Evolutionary conservation across 2,113 vertebrate species (phyloP).

Genomic region (Catharus minimus): DNA sequence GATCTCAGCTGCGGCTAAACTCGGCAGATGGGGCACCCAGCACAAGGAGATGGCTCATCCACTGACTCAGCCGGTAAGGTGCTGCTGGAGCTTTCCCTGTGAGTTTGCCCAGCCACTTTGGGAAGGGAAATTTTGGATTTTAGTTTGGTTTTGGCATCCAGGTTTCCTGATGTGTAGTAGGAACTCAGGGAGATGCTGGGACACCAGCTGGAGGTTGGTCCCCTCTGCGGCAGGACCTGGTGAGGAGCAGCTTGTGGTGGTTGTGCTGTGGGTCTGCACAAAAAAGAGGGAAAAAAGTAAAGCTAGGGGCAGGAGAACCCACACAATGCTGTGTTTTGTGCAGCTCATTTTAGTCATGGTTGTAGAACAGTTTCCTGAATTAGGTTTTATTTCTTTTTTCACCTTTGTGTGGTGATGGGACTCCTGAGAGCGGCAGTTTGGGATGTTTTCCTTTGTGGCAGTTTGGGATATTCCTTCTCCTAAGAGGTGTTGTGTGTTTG

Average conservation of each 20-base stretch:
- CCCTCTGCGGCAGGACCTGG: background rate
- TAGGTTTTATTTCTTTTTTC: background rate
- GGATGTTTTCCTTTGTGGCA: background rate
- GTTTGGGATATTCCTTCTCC: background rate
- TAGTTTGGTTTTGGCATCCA: background rate
- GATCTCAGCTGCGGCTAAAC: constrained; percentile 41
- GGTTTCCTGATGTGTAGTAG: background rate
- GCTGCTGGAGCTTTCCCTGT: background rate
- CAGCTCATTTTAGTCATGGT: background rate
- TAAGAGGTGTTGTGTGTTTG: background rate
- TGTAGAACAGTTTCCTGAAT: background rate
- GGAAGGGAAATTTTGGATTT: background rate
- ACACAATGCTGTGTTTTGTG: background rate
- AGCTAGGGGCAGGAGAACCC: background rate
- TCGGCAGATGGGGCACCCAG: constrained; percentile 45
- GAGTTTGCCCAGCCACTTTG: background rate
- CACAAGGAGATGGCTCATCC: constrained; percentile 55
- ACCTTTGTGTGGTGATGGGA: background rate
- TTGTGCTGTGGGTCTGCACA: background rate
- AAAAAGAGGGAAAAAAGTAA: background rate
- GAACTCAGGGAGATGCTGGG: background rate
- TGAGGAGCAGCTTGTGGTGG: accelerated
- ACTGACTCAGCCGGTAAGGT: constrained; percentile 51
- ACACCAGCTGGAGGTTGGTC: background rate
- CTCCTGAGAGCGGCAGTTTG: background rate